Conservation (phyloP, 2,888 invertebrate genomes). For the Alviniconcha strummeri region DNA sequence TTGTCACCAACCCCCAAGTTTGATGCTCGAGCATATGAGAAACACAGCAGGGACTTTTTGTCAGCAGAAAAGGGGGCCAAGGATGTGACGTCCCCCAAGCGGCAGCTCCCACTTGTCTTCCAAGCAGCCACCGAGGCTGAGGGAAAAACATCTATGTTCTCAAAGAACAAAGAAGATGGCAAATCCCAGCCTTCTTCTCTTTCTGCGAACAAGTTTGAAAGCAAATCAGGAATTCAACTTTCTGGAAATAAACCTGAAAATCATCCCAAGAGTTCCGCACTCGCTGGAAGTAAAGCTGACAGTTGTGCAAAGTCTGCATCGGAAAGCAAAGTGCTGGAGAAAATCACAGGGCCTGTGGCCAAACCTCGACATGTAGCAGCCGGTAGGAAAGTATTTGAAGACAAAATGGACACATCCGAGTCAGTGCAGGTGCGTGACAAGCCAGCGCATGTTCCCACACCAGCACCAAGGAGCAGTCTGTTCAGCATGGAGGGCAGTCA, state of each 20-base stretch:
- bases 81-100: conserved; percentile 12
- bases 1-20: not conserved
- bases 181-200: not conserved
- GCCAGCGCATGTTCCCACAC: conserved; percentile 33
- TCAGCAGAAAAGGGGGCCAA: not conserved
- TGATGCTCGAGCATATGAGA: conserved; percentile 22
- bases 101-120: conserved; percentile 17
- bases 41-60: conserved; percentile 26
- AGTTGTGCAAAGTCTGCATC: conserved; percentile 12
- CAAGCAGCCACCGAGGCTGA: conserved; percentile 8
- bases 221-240: not conserved
- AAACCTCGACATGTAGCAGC: conserved; percentile 42
- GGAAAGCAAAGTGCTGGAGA: conserved; percentile 26
- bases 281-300: not conserved
- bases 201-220: not conserved
- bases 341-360: conserved; percentile 40
- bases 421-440: conserved; percentile 18
- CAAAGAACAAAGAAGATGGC: not conserved
- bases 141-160: conserved; percentile 1
- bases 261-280: not conserved
- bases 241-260: not conserved
- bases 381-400: conserved; percentile 36
- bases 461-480: conserved; percentile 3
- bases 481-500: not conserved
- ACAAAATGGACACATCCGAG: conserved; percentile 51